These are phyloP conservation scores for Quadriops clusia DNA, from an alignment of 2,888 invertebrate species.

Conservation along the genomic window DNA sequence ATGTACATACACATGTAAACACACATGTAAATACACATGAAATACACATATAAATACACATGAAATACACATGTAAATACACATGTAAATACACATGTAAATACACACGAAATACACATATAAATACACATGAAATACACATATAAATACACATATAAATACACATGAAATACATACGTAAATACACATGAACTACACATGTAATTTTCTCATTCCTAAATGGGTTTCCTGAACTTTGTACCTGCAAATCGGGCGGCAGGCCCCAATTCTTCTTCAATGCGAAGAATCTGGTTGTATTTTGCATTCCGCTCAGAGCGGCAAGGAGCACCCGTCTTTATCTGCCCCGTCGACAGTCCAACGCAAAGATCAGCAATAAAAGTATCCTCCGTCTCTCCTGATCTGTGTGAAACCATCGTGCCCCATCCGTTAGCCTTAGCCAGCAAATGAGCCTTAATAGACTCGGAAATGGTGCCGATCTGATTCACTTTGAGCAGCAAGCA, in stretches of 20 bases:
- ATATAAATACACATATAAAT: no score
- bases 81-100: no score
- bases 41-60: no score
- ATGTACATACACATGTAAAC: no score
- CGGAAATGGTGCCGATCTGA: slow-evolving; percentile 97
- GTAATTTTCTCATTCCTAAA: slow-evolving; percentile 11
- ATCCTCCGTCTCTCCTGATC: slow-evolving; percentile 98
- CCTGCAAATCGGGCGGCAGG: slow-evolving; percentile 86
- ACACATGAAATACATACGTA: no score
- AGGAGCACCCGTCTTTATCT: slow-evolving; percentile 98
- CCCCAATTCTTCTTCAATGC: slow-evolving; percentile 97
- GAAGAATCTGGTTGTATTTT: slow-evolving; percentile 97
- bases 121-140: no score
- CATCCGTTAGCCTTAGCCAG: slow-evolving; percentile 82
- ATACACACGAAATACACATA: no score
- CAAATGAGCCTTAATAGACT: slow-evolving; percentile 88
- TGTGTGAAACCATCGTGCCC: slow-evolving; percentile 99
- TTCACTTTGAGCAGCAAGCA: slow-evolving; percentile 88
- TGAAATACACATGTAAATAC: no score
- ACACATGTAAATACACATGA: no score
- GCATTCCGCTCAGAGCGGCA: slow-evolving; percentile 96
- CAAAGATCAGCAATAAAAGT: slow-evolving; percentile 98
- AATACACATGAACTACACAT: no score
- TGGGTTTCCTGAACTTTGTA: slow-evolving; percentile 89
- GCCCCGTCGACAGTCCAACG: slow-evolving; percentile 96